Base-by-base conservation (phyloP, 2,113 vertebrate genomes). In the Cariama cristata region DNA sequence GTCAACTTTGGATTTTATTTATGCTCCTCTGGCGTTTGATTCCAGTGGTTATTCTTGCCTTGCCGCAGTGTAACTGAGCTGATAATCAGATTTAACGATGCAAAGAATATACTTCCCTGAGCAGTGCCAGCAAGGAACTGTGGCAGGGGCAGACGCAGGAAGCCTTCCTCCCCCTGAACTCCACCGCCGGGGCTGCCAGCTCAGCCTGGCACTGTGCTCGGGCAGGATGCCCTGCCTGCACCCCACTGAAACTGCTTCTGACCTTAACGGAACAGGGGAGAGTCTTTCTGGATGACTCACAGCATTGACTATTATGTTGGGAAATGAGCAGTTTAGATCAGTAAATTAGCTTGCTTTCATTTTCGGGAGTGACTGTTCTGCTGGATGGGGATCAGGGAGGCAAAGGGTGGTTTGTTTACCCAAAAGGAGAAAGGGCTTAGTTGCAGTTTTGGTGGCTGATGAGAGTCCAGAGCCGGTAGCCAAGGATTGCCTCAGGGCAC, bases 261-360 rank as follows among this genome's bases (percentile, higher is more conserved):
- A 93, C 77, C 93, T 68, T 79, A 60, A 28, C 8, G 45, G 93
- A 90, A 91, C 94, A 94, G 22, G 69, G 58, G 35, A 93, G 69
- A 91, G 84, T 72, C 64, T 47, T 72, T 93, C 38, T 45, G 14
- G 14, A 22, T 96, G 94, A 96, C 81, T 96, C 95, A 91, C n/a
- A 22, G 18, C 66, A 30, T 23, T 32, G 73, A 79, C 40, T 50
- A 85, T 85, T 44, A 53, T 12, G 67, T 32, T 76, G 59, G 88
- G 85, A 90, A 96, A 88, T 8, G 30, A 64, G 60, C 56, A 38
- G 35, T 47, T 93, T 58, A 85, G 66, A 96, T 82, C 73, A 52
- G 91, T 91, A 76, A 96, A 90, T 87, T 42, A 73, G 71, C 55
- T 86, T 63, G 77, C 83, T 96, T 95, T 96, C 71, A 0, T 94